Conservation (phyloP, 2,113 vertebrate genomes). For the Pterocles gutturalis region DNA sequence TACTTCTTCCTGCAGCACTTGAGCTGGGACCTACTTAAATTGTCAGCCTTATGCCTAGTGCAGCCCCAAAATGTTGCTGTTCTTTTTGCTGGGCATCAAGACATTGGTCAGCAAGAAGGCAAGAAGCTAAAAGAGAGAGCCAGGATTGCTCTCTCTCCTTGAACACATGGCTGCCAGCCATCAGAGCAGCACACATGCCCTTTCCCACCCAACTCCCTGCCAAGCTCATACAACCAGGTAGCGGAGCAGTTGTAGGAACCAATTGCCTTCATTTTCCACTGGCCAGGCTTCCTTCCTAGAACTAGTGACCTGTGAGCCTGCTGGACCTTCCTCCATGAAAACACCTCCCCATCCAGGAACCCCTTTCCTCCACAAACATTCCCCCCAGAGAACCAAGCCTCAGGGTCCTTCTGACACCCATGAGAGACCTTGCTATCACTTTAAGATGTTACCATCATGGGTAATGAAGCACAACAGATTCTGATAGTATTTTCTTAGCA, state of each 20-base stretch:
- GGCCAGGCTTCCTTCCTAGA: neutral
- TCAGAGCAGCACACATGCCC: rapidly evolving
- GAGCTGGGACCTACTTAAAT: neutral
- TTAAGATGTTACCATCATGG: neutral
- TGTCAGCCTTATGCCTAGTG: neutral
- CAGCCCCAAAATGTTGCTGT: neutral
- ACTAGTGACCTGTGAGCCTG: neutral
- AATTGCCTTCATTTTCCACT: neutral
- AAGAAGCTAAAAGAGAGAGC: too few relatives aligned
- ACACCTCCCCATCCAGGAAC: neutral
- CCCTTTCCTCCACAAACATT: neutral
- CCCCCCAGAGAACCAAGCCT: neutral
- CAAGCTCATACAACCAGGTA: neutral
- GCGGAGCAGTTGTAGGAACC: neutral
- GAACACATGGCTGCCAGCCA: neutral
- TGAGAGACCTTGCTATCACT: neutral
- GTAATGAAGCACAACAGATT: neutral
- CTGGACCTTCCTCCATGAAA: neutral
- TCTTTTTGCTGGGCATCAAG: neutral
- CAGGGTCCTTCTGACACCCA: neutral
- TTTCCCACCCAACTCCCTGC: neutral
- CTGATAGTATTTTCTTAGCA: neutral
- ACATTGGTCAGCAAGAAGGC: neutral
- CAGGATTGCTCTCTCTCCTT: neutral
- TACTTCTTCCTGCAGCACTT: neutral